phyloP scores from a whole-genome alignment of 2,113 vertebrate genomes.

The Pseudorhombus dupliciocellatus region DNA sequence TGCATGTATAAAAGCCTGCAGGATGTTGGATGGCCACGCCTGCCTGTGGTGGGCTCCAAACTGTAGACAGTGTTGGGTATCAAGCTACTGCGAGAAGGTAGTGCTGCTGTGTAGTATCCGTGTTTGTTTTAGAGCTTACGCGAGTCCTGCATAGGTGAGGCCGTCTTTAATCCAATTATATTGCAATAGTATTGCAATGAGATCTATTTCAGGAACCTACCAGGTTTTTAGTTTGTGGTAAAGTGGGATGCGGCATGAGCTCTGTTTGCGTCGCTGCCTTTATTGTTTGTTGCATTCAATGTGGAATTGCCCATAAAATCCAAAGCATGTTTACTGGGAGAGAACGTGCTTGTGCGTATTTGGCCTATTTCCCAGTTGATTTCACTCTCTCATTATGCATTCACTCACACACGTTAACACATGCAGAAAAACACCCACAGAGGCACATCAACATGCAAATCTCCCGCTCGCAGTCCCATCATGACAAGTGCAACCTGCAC shows the following conservation, averaged over 20 bases:
- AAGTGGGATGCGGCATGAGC: conserved; percentile 4
- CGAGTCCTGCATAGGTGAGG: conserved; percentile 47
- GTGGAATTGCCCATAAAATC: conserved; percentile 35
- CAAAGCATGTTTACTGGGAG: conserved; percentile 25
- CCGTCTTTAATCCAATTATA: not conserved
- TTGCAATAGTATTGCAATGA: no score
- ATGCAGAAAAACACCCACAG: conserved; percentile 9
- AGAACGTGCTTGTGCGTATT: not conserved
- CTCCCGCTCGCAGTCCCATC: not conserved
- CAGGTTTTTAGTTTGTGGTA: conserved; percentile 18
- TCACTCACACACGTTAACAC: conserved; percentile 4
- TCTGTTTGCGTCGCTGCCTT: conserved; percentile 28
- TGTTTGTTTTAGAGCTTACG: conserved; percentile 67
- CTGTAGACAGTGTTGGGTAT: conserved; percentile 45
- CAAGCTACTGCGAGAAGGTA: conserved; percentile 58
- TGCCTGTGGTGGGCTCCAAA: conserved; percentile 58
- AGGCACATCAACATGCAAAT: conserved; percentile 18
- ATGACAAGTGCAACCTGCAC: not conserved
- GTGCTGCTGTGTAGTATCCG: conserved; percentile 40
- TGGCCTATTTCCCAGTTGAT: conserved; percentile 24
- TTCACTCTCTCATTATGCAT: conserved; percentile 30
- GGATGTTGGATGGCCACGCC: conserved; percentile 9
- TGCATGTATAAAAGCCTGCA: not conserved
- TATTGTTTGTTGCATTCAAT: no score
- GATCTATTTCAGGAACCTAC: not conserved